Conservation (phyloP, 2,888 invertebrate species). For the Lomographa bimaculata region DNA sequence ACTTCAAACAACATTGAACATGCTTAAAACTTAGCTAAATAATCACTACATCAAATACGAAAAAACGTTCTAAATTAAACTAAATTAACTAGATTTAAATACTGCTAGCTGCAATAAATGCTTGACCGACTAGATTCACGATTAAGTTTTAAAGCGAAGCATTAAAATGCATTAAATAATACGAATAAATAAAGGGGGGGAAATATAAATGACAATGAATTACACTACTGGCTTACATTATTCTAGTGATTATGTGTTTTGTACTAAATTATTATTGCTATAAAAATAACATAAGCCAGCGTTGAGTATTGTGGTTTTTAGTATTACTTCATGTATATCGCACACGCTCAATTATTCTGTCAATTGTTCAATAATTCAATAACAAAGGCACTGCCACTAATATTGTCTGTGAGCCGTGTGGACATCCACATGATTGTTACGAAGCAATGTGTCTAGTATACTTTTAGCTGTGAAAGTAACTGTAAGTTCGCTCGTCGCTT, state of each 20-base stretch:
- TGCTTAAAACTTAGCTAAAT: constrained; percentile 32
- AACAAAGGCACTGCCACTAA: constrained; percentile 66
- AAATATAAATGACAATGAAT: constrained; percentile 38
- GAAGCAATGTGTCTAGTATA: too few relatives aligned
- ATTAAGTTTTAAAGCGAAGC: constrained; percentile 56
- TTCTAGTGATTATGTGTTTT: constrained; percentile 33
- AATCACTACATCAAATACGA: constrained; percentile 28
- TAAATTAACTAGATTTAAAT: constrained; percentile 23
- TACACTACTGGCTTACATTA: constrained; percentile 53
- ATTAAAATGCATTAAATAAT: constrained; percentile 49
- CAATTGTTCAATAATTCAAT: constrained; percentile 34
- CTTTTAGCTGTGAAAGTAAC: too few relatives aligned
- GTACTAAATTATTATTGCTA: constrained; percentile 46
- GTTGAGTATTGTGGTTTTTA: too few relatives aligned
- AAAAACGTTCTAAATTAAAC: constrained; percentile 13
- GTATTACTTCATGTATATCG: constrained; percentile 57
- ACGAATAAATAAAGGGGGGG: constrained; percentile 38
- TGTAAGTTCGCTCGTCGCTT: too few relatives aligned
- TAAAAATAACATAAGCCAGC: constrained; percentile 45
- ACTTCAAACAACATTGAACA: constrained; percentile 21
- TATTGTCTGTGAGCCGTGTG: constrained; percentile 50
- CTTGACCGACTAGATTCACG: constrained; percentile 45
- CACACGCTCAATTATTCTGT: constrained; percentile 26
- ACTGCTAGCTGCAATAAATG: constrained; percentile 37
- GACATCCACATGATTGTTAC: constrained; percentile 61